Conservation (phyloP, 1,140 invertebrate genomes). For the Microvelia longipes region DNA sequence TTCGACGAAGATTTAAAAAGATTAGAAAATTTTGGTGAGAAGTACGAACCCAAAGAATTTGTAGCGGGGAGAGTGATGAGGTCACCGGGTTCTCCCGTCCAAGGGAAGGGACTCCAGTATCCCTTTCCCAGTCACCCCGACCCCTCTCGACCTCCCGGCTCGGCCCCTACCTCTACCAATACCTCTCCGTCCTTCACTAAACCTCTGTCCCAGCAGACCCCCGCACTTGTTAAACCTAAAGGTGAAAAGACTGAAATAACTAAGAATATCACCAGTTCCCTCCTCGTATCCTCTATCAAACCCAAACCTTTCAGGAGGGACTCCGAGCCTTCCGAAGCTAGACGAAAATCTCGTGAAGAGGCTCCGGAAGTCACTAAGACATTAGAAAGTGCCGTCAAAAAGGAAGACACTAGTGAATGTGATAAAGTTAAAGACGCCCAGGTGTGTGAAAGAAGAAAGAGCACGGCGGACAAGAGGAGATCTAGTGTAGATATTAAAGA, state of each 20-base stretch:
- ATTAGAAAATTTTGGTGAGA: constrained; percentile 73
- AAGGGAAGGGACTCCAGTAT: constrained; percentile 52
- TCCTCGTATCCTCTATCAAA: constrained; percentile 7
- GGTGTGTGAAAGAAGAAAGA: constrained; percentile 20
- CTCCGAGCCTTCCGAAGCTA: constrained; percentile 14
- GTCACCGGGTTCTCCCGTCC: constrained; percentile 27
- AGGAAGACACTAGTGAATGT: constrained; percentile 17
- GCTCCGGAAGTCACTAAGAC: constrained; percentile 10
- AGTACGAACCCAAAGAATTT: constrained; percentile 61
- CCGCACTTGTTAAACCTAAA: constrained; percentile 10
- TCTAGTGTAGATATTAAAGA: constrained; percentile 17
- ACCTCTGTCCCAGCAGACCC: background rate
- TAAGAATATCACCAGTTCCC: constrained; percentile 1
- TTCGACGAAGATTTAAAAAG: constrained; percentile 91
- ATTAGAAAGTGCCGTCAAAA: constrained; percentile 15
- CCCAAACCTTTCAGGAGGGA: constrained; percentile 16
- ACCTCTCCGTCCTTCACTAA: constrained; percentile 11
- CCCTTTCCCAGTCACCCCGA: constrained; percentile 59
- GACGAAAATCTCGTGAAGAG: constrained; percentile 20
- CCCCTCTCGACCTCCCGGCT: constrained; percentile 24
- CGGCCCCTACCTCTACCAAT: constrained; percentile 13
- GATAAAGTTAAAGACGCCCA: constrained; percentile 20
- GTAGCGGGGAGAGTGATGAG: constrained; percentile 20
- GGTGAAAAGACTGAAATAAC: background rate
- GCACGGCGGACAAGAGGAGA: constrained; percentile 12